phyloP scores from a whole-genome alignment of 2,888 invertebrate species.

The Thereva nobilitata region DNA sequence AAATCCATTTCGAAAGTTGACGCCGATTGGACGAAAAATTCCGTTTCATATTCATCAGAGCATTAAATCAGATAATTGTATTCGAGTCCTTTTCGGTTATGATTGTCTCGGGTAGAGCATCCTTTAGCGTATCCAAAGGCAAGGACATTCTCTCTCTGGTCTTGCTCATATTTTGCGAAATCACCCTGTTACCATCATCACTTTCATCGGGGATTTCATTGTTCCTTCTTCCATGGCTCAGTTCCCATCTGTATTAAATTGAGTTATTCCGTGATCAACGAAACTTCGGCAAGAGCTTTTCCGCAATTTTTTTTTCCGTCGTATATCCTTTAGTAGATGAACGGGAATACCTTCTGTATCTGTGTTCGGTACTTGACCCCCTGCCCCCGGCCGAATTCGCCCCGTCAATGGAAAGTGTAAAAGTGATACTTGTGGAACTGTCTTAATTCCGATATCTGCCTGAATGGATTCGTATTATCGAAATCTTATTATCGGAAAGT shows the following conservation, averaged over 20 bases:
- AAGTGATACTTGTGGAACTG: no score
- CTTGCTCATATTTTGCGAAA: neutral
- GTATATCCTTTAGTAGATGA: neutral
- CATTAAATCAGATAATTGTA: slow-evolving; percentile 39
- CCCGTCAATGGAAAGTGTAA: neutral
- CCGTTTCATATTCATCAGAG: slow-evolving; percentile 36
- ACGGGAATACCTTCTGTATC: neutral
- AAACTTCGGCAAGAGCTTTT: slow-evolving; percentile 9
- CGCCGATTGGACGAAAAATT: slow-evolving; percentile 23
- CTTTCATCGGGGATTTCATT: slow-evolving; percentile 11
- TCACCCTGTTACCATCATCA: neutral
- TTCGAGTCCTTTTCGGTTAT: slow-evolving; percentile 17
- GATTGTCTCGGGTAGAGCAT: neutral
- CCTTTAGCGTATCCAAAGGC: neutral
- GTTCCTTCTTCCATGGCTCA: slow-evolving; percentile 17
- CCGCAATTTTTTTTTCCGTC: neutral
- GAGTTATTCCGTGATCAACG: slow-evolving; percentile 29
- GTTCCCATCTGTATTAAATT: slow-evolving; percentile 25
- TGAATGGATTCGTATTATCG: slow-evolving; percentile 1
- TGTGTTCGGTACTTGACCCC: neutral
- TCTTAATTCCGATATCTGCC: no score
- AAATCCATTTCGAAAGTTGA: slow-evolving; percentile 39
- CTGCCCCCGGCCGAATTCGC: neutral
- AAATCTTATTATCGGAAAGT: slow-evolving; percentile 16
- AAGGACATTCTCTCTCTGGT: neutral